Evolutionary conservation across 2,888 invertebrate species (phyloP).

Genomic region (Melinaea marsaeus): DNA sequence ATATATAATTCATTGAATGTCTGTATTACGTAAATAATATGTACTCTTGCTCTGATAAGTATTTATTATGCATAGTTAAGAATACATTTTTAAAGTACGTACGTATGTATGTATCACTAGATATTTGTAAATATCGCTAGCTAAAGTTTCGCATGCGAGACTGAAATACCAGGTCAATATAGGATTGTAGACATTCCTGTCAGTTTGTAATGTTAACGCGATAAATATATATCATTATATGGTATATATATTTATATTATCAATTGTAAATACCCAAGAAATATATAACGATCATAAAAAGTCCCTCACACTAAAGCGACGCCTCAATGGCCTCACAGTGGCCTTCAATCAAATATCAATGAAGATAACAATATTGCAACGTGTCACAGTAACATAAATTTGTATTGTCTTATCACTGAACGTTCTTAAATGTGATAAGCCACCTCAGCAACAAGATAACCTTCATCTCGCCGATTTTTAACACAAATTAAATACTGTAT

Average conservation of each 20-base stretch:
- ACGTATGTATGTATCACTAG: slow-evolving; percentile 61
- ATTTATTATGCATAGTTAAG: background rate
- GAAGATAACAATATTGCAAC: slow-evolving; percentile 68
- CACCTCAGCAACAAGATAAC: slow-evolving; percentile 63
- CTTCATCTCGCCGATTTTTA: slow-evolving; percentile 25
- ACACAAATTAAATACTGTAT: slow-evolving; percentile 17
- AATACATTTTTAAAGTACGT: slow-evolving; percentile 41
- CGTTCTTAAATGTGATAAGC: slow-evolving; percentile 56
- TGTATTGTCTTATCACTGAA: slow-evolving; percentile 71
- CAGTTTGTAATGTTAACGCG: slow-evolving; percentile 6
- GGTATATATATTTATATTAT: background rate
- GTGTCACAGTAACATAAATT: slow-evolving; percentile 75
- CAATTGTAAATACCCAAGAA: slow-evolving; percentile 1
- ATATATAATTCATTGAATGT: background rate
- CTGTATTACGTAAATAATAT: slow-evolving; percentile 9
- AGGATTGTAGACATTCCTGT: slow-evolving; percentile 32
- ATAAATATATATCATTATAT: too few relatives aligned
- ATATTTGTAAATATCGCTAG: slow-evolving; percentile 49
- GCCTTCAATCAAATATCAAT: slow-evolving; percentile 66
- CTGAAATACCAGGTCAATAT: slow-evolving; percentile 35
- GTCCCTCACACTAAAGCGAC: slow-evolving; percentile 23
- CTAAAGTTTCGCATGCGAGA: slow-evolving; percentile 41
- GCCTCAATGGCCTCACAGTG: slow-evolving; percentile 60
- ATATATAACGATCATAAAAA: slow-evolving; percentile 4
- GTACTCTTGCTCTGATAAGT: slow-evolving; percentile 22